Base-by-base conservation (phyloP, 2,888 invertebrate genomes). In the Phania funesta region DNA sequence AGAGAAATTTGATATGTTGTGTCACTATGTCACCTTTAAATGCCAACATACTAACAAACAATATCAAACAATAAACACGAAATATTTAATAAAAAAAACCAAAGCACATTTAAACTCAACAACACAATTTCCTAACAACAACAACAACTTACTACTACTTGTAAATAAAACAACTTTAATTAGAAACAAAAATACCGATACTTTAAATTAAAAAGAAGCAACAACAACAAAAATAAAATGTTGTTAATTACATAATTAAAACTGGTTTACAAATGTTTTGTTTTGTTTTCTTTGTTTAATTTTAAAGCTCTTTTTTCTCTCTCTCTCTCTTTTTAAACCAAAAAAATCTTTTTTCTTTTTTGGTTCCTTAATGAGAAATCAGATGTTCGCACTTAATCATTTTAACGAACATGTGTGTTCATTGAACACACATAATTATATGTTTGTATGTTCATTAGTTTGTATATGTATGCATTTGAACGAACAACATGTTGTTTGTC, bases 231-330 rank as follows among this genome's bases (percentile, higher is more conserved):
- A 29, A 13, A 68, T 3, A 44, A 44, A 54, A 64, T 24, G 65
- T 46, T 64, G 20, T 24, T 54, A 74, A 74, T 74, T 74, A 46
- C 74, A 74, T 56, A 54, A 74, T 74, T 74, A 18, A 56, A 74
- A 64, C 64, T 46, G 35, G 74, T 46, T 64, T 54, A 73, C 22
- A 64, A 41, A 52, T 60, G 35, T 35, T 48, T 13, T 11, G n/a
- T 44, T 13, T 58, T n/a, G n/a, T n/a, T n/a, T n/a, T n/a, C n/a
- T n/a, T n/a, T n/a, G n/a, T 46, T 35, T 22, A 35, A 5, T 8
- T 44, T 38, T 29, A 38, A 9, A 16, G 1, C 20, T 20, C 6
- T 41, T 56, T 29, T 54, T 26, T 16, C 35, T 58, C 24, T 60
- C 58, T 58, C 38, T 44, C n/a, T 11, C 18, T 20, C 3, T 65